Evolutionary conservation across 1,140 invertebrate genomes (phyloP).

Genomic region (Stenopsyche tienmushanensis): DNA sequence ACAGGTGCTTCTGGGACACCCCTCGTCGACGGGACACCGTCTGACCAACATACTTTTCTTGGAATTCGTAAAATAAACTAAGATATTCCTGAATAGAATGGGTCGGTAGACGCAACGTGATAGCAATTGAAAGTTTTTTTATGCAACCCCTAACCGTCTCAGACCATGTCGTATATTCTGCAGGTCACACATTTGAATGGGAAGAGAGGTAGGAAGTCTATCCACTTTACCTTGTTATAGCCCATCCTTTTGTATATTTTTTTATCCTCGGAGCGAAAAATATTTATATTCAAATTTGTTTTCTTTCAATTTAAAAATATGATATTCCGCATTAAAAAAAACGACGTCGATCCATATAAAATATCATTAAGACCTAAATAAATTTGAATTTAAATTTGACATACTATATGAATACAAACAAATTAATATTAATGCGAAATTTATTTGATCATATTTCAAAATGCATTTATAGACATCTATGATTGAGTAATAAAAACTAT

Average conservation of each 20-base stretch:
- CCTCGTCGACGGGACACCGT: conserved; percentile 15
- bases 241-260: not conserved
- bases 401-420: no score
- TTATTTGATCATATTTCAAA: no score
- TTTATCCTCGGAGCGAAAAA: not conserved
- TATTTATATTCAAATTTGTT: not conserved
- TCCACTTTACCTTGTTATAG: not conserved
- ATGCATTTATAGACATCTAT: not conserved
- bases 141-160: not conserved
- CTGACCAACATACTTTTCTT: conserved; percentile 26
- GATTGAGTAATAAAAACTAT: not conserved
- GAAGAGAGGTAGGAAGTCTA: not conserved
- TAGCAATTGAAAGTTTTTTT: conserved; percentile 15
- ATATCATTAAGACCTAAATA: no score
- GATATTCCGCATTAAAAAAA: no score
- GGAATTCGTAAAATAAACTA: conserved; percentile 34
- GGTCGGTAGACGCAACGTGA: conserved; percentile 1
- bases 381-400: no score
- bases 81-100: conserved; percentile 21
- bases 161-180: conserved; percentile 15
- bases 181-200: conserved; percentile 22
- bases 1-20: conserved; percentile 29
- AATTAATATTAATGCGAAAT: no score
- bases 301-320: not conserved
- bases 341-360: no score